Conservation (phyloP, 2,888 invertebrate genomes). For the Metallyticus violacea region DNA sequence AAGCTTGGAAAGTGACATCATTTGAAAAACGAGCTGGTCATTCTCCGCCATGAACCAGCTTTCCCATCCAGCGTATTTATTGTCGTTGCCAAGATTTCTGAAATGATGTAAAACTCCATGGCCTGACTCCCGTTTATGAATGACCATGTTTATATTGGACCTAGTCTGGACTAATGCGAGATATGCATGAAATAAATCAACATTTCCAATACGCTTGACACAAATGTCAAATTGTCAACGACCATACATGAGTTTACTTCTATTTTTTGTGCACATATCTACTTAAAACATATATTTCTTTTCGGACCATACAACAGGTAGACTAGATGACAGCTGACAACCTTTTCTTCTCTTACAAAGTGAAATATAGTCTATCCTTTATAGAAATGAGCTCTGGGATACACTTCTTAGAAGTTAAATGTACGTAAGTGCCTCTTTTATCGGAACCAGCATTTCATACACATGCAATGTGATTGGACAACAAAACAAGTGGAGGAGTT, state of each 20-base stretch:
- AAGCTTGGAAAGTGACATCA: background rate
- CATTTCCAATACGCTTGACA: background rate
- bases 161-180: background rate
- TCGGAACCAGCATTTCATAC: background rate
- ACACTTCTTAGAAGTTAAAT: background rate
- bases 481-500: background rate
- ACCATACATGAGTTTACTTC: background rate
- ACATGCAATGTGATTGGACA: background rate
- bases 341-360: background rate
- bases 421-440: background rate
- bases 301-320: background rate
- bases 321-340: background rate
- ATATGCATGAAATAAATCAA: slow-evolving; percentile 5
- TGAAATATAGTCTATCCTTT: slow-evolving; percentile 7
- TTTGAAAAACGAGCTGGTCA: background rate
- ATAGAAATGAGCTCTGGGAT: background rate
- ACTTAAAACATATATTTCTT: background rate
- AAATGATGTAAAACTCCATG: background rate
- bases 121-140: background rate
- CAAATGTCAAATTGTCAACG: slow-evolving; percentile 13
- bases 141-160: slow-evolving; percentile 6
- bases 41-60: background rate
- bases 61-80: background rate
- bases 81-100: slow-evolving; percentile 8
- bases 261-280: background rate